Base-by-base conservation (phyloP, 2,888 invertebrate genomes). In the Nesidiocoris tenuis region DNA sequence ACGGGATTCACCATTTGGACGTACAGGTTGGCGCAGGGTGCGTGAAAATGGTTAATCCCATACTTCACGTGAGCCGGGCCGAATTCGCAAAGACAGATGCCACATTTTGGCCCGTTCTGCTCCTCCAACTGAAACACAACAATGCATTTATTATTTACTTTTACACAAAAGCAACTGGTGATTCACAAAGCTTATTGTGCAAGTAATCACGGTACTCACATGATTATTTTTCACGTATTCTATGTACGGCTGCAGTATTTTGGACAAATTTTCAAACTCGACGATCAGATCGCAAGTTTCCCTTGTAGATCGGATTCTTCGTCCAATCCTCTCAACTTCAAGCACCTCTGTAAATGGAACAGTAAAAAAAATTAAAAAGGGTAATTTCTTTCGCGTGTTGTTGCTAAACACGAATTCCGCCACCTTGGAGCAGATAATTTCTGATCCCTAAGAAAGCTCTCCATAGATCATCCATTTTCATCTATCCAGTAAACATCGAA, bases 11-110 rank as follows among this genome's bases (percentile, higher is more conserved):
- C 79, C 59, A 76, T 76, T 75, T 80, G 79, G 22, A 80, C 77
- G 57, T 79, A 80, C 9, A 80, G 76, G 61, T 79, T 80, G 68
- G 79, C 80, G 67, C 80, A 80, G 0, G 80, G 78, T 56, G 80
- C 77, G 72, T 80, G 80, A 72, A 80, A 80, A 24, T 79, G 76
- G 61, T 77, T 78, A 17, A 78, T 78, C 1, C 79, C 80, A 61
- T 79, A 80, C 23, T 77, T 79, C 18, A 80, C 78, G 21, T 79
- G 79, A 19, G 75, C 77, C 5, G 79, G 79, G 2, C 79, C 79
- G 2, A 54, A 75, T 67, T 79, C 76, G 64, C 78, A 77, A 18
- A 75, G 68, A 61, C 80, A 80, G 18, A 80, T 71, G 0, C 79
- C 80, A 68, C 80, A 80, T 18, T 76, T 78, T 1, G 79, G 76